Evolutionary conservation across 2,797 vertebrate genomes (phyloP).

Genomic region (Dicrostonyx torquatus): DNA sequence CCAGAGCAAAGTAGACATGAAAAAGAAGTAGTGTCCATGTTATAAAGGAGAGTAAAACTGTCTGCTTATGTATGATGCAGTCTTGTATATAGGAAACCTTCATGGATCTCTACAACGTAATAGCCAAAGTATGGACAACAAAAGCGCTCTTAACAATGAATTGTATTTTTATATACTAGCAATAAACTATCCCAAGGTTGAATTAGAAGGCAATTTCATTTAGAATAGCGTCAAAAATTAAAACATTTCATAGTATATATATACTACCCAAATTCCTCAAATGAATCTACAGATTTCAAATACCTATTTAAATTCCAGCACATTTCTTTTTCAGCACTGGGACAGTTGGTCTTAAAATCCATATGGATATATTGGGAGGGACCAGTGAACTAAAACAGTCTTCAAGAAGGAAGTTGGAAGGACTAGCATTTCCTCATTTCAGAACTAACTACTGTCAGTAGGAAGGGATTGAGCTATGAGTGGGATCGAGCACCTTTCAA

Average conservation of each 20-base stretch:
- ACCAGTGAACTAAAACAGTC: not conserved
- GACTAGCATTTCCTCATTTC: not conserved
- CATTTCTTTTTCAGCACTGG: not conserved
- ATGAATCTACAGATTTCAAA: not conserved
- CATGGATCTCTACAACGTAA: not conserved
- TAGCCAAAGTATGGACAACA: not conserved
- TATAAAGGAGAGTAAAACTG: not conserved
- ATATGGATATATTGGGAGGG: not conserved
- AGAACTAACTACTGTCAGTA: not conserved
- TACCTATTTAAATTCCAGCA: not conserved
- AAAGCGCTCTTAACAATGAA: not conserved
- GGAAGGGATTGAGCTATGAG: not conserved
- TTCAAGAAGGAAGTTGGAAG: not conserved
- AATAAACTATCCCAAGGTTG: not conserved
- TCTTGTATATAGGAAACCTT: not conserved
- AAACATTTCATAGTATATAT: not conserved
- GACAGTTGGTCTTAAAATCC: not conserved
- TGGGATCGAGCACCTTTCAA: not conserved
- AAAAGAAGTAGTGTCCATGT: not conserved
- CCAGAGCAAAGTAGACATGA: not conserved
- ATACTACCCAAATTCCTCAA: not conserved
- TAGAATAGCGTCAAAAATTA: not conserved
- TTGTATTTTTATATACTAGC: not conserved
- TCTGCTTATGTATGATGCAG: not conserved
- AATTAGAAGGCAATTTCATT: conserved; percentile 1